Base-by-base conservation (phyloP, 2,113 vertebrate species). In the Thalassarche chlororhynchos region DNA sequence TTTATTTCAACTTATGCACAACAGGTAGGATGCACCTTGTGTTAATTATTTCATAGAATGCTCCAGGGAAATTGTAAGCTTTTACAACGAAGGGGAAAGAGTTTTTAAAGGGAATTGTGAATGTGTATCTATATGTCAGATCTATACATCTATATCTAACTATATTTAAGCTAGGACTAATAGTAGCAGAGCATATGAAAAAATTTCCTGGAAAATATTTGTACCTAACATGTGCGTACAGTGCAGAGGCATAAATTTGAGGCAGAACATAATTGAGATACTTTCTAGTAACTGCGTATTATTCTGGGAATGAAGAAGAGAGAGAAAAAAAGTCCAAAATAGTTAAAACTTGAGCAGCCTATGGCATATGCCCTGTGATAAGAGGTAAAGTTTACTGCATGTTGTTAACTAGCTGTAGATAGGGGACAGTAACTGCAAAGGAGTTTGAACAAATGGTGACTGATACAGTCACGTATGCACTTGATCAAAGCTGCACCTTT, bases 11-110 rank as follows among this genome's bases (percentile, higher is more conserved):
- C 92, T 12, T 7, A 1, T 29, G 42, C 34, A 2, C 29, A 34
- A 29, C 96, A 98, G 97, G 97, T 98, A 98, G 90, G 97, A 68
- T 75, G 77, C 54, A 65, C 40, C 51, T 89, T 6, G 64, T 74
- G 58, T 58, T 46, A 9, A 68, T 85, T 77, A 36, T 74, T 91
- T 71, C 14, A 10, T 20, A 28, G 62, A 70, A 29, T 34, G 19
- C 11, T 83, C 21, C 15, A 52, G 47, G 79, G n/a, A 54, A 84
- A 57, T 8, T 5, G 32, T 42, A 58, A 64, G 47, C 17, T 84
- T 54, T 91, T 84, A 17, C 49, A 69, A 38, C 19, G 6, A 57
- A 49, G 20, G 20, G 74, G 60, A 40, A 46, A 66, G 36, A 7
- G 32, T 87, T 87, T 81, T 42, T 40, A 8, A 81, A 83, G 70